Base-by-base conservation (phyloP, 2,113 vertebrate genomes). In the Lamprotornis superbus region DNA sequence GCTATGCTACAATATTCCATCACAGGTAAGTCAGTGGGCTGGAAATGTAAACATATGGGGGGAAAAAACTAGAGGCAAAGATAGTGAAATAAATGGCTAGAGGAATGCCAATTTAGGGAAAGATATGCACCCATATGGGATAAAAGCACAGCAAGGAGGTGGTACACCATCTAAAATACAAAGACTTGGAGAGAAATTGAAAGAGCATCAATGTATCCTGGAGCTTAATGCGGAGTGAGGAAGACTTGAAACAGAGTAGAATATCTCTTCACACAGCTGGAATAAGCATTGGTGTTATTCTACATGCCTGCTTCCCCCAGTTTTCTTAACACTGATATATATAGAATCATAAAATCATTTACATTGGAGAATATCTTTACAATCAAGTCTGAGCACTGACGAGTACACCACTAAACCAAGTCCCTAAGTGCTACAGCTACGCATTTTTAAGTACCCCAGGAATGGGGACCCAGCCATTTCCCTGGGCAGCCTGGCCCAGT, bases 61-160 rank as follows among this genome's bases (percentile, higher is more conserved):
- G 60, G 81, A 56, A 56, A 78, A 93, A 71, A 27, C 47, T 87
- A 27, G 21, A 50, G 23, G 81, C 44, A 85, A 94, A 95, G 61
- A 52, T 9, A 49, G 37, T 40, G 56, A 95, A 91, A 76, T 22
- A 64, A 61, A 46, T 15, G 19, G 25, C 21, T 56, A 74, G 20
- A 95, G 23, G 10, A 71, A 68, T 4, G 4, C 3, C 15, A 76
- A 13, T 61, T 23, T 8, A 75, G 76, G 55, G 79, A 74, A 76
- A 65, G 20, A 94, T 94, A 92, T 15, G 44, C 4, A 63, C 23
- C 15, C 39, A 31, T 87, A 23, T 15, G 17, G 65, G 21, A 47
- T 33, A 94, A 80, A 87, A 79, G 37, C 40, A 57, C 15, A 9
- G 21, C 18, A 23, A 79, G 11, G 14, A 53, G 33, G 28, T 35